Conservation (phyloP, 2,797 vertebrate species). For the Saxicola maurus region DNA sequence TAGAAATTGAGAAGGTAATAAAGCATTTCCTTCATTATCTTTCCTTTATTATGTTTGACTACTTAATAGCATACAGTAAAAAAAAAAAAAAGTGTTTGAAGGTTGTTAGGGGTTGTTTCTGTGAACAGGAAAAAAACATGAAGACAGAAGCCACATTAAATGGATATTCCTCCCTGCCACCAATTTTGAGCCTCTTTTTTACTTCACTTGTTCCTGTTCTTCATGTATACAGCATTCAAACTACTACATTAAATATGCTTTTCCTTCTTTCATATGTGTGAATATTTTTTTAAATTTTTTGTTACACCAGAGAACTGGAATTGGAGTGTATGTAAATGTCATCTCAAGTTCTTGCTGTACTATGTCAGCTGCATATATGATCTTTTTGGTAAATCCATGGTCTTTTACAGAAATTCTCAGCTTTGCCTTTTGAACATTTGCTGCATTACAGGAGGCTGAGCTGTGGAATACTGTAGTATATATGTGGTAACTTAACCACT, state of each 20-base stretch:
- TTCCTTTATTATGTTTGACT: not conserved
- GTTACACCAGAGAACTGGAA: not conserved
- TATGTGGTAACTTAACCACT: not conserved
- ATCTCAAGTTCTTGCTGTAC: not conserved
- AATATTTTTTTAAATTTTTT: not conserved
- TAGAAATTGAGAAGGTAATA: not conserved
- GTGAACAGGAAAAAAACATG: not conserved
- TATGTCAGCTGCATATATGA: not conserved
- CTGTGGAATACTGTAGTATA: not conserved
- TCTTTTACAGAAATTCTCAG: not conserved
- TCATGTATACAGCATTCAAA: not conserved
- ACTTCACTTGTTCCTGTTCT: not conserved
- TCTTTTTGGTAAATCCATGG: not conserved
- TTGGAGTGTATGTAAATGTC: not conserved
- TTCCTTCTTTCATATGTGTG: not conserved
- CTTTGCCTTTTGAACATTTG: not conserved
- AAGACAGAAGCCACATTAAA: not conserved
- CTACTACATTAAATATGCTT: rapidly evolving
- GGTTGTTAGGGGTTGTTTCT: not conserved
- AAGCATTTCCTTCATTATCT: not conserved
- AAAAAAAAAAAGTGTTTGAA: not conserved
- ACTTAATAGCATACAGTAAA: not conserved
- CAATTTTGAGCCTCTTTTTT: not conserved
- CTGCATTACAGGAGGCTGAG: not conserved
- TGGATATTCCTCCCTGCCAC: not conserved